Evolutionary conservation across 2,888 invertebrate species (phyloP), one percentile per base, ranked within the genome.

Genomic region (Plagodis dolabraria): DNA sequence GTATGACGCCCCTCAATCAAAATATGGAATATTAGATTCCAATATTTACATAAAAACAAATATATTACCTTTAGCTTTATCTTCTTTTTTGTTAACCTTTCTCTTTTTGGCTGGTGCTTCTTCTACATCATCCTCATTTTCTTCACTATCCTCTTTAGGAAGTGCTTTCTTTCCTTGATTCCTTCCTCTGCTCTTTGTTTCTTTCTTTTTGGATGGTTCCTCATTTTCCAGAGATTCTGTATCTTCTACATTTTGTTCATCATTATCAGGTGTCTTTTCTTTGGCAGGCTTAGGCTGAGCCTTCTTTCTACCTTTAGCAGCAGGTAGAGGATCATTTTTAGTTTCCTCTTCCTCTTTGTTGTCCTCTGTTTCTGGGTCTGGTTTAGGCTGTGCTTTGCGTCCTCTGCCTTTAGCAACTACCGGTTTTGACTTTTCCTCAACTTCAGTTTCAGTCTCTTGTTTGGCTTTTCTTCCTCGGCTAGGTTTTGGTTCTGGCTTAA

Each of bases 121-220:
- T 33, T 81, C 81, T 35, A 62, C 44, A 44, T 78, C 80, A 40
- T 78, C 82, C 11, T 82, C 80, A 10, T 76, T 76, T 7, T 82
- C 83, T 6, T 78, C 79, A 22, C 63, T 67, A 22, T 80, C 85
- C 33, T 85, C 85, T 79, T 89, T 90, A 59, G 77, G 64, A 64
- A 71, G 75, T 49, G 74, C 77, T 76, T 89, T 90, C 67, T 86
- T 90, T 0, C 75, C 82, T 53, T 72, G 76, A 65, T 78, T 79
- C 68, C 87, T 89, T 57, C 87, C 89, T 57, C 79, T 82, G 35
- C 83, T 82, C 69, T 85, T 86, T 6, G 75, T 58, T 69, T 84
- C 86, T 62, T 87, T 90, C 64, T 89, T 89, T 67, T 87, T 87
- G n/a, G 73, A 71, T 64, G 79, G 77, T 7, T 82, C 81, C 50